A percentile compares a stretch with the other conserved stretches of the same genome.
phyloP scores from a whole-genome alignment of 2,113 vertebrate species.

The Labrus mixtus region DNA sequence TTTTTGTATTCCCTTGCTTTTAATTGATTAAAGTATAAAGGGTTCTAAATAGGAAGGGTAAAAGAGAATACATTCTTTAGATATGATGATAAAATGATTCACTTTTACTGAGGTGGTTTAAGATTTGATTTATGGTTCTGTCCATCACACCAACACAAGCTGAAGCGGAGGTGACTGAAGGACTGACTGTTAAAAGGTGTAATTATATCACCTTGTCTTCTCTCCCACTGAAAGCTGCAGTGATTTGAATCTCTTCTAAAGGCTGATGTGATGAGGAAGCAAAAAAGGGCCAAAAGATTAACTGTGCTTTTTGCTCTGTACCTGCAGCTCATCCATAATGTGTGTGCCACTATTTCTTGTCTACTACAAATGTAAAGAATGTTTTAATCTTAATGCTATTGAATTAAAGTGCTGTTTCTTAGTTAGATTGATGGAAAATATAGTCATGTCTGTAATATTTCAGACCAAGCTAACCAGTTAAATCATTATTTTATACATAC shows the following conservation, averaged over 20 bases:
- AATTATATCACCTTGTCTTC: slow-evolving; percentile 8
- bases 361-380: background rate
- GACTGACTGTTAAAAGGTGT: slow-evolving; percentile 17
- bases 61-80: background rate
- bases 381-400: background rate
- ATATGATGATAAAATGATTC: background rate
- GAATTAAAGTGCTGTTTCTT: too few species aligned
- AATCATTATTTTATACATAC: background rate
- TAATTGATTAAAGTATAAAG: background rate
- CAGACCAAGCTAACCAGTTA: too few species aligned
- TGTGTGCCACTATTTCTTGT: background rate
- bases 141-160: slow-evolving; percentile 17
- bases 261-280: background rate
- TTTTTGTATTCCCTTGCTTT: background rate
- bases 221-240: slow-evolving; percentile 1
- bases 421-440: background rate
- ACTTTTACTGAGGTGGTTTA: background rate
- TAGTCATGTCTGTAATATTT: too few species aligned
- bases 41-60: background rate
- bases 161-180: background rate
- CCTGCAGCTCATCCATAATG: background rate
- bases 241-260: background rate
- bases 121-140: background rate
- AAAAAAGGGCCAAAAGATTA: background rate
- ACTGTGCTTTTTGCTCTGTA: background rate